Evolutionary conservation across 1,140 invertebrate genomes (phyloP).

Genomic region (Solenopsis invicta): DNA sequence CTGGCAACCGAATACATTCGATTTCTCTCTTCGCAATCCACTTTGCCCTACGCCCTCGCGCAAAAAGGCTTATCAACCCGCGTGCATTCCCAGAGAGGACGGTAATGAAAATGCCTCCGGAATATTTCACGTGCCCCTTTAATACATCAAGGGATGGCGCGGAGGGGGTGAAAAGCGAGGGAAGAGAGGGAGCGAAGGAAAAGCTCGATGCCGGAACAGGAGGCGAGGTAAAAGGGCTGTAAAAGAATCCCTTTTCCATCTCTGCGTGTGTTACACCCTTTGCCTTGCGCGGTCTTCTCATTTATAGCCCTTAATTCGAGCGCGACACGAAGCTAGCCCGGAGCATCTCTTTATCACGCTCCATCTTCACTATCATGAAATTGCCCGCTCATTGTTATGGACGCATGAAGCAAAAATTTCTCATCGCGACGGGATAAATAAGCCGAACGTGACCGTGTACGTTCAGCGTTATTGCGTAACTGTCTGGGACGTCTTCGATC

Average conservation of each 20-base stretch:
- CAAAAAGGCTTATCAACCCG: constrained; percentile 56
- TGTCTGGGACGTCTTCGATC: background rate
- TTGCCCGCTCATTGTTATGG: constrained; percentile 28
- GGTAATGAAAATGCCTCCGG: constrained; percentile 69
- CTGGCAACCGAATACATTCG: constrained; percentile 13
- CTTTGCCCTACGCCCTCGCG: constrained; percentile 34
- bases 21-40: constrained; percentile 49
- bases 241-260: constrained; percentile 64
- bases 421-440: background rate
- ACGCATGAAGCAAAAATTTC: background rate
- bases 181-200: constrained; percentile 22
- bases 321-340: background rate
- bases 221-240: constrained; percentile 47
- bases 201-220: constrained; percentile 22
- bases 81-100: constrained; percentile 61
- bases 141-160: constrained; percentile 59
- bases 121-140: constrained; percentile 71
- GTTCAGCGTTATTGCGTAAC: background rate
- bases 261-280: constrained; percentile 12
- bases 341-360: constrained; percentile 20
- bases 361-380: constrained; percentile 12
- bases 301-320: constrained; percentile 60
- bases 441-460: background rate
- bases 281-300: constrained; percentile 13
- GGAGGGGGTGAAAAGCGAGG: background rate